Evolutionary conservation across 35 echinoderm and acorn worm genomes (phyloP).

Genomic region (Diadema setosum): DNA sequence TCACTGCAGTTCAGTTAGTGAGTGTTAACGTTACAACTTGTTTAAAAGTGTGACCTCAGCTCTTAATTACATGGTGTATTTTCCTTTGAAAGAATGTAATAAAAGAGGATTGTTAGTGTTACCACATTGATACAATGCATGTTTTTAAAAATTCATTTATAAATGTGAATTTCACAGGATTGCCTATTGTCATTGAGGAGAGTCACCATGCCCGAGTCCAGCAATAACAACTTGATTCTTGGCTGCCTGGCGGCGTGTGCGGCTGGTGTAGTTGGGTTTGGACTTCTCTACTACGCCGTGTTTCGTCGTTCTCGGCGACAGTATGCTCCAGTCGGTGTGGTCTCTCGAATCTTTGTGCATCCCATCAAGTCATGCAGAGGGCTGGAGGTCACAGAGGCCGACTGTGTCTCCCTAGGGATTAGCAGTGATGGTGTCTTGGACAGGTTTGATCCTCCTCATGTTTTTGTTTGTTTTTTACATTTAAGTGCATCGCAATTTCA

Average conservation of each 20-base stretch:
- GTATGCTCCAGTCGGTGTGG: neutral
- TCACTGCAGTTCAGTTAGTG: too few relatives aligned
- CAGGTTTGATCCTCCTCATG: neutral
- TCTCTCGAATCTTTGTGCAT: neutral
- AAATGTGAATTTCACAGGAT: too few relatives aligned
- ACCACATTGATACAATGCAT: too few relatives aligned
- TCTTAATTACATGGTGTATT: too few relatives aligned
- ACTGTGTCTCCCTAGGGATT: neutral
- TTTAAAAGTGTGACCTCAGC: too few relatives aligned
- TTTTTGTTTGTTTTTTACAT: too few relatives aligned
- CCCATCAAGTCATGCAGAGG: slow-evolving; percentile 22
- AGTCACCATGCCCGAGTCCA: neutral
- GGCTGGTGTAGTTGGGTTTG: neutral
- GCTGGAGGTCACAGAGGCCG: neutral
- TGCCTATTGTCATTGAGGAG: too few relatives aligned
- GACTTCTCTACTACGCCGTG: neutral
- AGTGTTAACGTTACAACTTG: too few relatives aligned
- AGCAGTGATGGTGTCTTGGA: neutral
- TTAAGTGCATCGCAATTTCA: too few relatives aligned
- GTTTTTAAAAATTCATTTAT: too few relatives aligned
- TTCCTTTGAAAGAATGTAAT: too few relatives aligned
- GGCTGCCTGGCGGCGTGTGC: neutral
- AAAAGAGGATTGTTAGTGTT: too few relatives aligned
- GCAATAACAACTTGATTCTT: neutral
- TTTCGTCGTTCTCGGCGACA: neutral